These are phyloP conservation scores for Acanthopagrus latus DNA, from an alignment of 2,797 vertebrate species.

Conservation along the genomic window DNA sequence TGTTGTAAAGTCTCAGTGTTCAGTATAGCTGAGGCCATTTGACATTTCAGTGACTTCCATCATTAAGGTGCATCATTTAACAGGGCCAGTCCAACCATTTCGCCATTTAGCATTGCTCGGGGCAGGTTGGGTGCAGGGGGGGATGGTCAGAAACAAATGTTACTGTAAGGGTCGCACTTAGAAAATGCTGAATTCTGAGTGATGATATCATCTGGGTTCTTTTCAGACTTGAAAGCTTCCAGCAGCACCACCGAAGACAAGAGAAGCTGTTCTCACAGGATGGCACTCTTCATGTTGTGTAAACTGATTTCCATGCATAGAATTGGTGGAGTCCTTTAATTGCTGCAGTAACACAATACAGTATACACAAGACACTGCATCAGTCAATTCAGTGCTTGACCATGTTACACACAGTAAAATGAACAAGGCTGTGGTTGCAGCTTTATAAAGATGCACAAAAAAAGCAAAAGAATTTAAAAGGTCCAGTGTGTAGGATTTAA, in stretches of 20 bases:
- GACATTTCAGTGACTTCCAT: not conserved
- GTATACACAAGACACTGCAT: not conserved
- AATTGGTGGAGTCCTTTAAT: not conserved
- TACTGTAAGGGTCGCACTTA: not conserved
- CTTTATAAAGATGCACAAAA: not conserved
- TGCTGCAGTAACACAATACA: not conserved
- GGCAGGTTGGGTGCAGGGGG: too few species aligned
- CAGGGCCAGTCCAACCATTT: not conserved
- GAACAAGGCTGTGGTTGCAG: not conserved
- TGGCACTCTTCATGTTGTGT: not conserved
- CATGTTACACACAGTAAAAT: not conserved
- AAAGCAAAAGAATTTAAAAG: not conserved
- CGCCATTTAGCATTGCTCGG: not conserved
- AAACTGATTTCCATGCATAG: not conserved
- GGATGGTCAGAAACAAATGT: not conserved
- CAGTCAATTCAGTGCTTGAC: not conserved
- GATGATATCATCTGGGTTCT: not conserved
- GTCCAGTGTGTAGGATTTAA: too few species aligned
- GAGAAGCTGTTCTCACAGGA: not conserved
- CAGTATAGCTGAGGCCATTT: not conserved
- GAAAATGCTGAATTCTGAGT: not conserved
- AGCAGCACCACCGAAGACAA: not conserved
- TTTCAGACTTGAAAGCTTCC: not conserved
- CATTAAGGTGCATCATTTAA: not conserved
- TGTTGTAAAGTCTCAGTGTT: not conserved